Base-by-base conservation (phyloP, 2,888 invertebrate species). In the Hololepta plana region DNA sequence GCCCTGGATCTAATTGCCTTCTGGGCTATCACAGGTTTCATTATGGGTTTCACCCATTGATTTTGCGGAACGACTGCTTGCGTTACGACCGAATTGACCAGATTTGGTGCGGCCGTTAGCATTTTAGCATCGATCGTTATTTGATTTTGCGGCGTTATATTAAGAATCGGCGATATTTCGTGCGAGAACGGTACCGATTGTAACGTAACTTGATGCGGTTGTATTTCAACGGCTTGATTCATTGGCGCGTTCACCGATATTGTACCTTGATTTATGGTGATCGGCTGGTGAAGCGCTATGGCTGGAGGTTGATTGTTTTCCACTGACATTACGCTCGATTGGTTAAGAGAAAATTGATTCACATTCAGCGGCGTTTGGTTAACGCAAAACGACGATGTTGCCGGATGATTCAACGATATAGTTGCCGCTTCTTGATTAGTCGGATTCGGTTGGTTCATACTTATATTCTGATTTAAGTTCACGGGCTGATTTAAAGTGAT, bases 61-160 rank as follows among this genome's bases (percentile, higher is more conserved):
- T 41, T 42, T 26, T 41, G 39, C 14, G 47, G 48, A 20, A 49
- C 38, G 22, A 45, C 37, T 5, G 43, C 35, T 28, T 43, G 36
- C 24, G 38, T 34, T 16, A 40, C 33, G 10, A 40, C 34, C 2
- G 39, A 37, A 35, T 40, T 39, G 13, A 41, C 36, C n/a, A 43
- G 29, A 31, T 40, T 39, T n/a, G 38, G 35, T 13, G 43, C 33
- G n/a, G n/a, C n/a, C n/a, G n/a, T n/a, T 21, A 51, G 32, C 28
- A 48, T 31, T 37, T 48, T 49, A 9, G 47, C 37, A 32, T 48
- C 47, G 7, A 49, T 33, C 4, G 43, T 38, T 24, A 47, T 45
- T 20, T 45, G 46, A 38, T 46, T 48, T 31, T 44, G 46, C 16
- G 42, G 40, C 20, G 40, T 29, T 10, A 49, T 41, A 32, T 48